These are phyloP conservation scores for Emberiza fucata DNA, from an alignment of 2,113 vertebrate genomes.

Conservation along the genomic window DNA sequence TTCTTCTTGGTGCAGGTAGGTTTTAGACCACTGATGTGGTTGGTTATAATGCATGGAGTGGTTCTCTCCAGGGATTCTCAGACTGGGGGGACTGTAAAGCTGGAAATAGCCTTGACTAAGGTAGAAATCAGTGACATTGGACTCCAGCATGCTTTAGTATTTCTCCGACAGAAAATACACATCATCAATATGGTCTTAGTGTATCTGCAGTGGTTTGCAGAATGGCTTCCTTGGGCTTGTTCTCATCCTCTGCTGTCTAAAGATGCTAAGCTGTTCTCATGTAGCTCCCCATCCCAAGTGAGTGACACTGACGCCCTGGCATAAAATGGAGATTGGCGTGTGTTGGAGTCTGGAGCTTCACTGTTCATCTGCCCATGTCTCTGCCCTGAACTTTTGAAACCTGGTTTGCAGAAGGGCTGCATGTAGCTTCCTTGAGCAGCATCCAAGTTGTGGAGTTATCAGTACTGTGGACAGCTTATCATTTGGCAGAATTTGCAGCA, in stretches of 20 bases:
- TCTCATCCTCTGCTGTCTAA: neutral
- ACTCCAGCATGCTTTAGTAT: neutral
- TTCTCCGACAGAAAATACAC: neutral
- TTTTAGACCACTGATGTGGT: neutral
- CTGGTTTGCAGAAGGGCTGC: neutral
- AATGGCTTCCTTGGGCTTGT: neutral
- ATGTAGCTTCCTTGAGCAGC: neutral
- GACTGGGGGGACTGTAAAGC: neutral
- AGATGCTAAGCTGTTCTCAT: neutral
- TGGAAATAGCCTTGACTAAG: neutral
- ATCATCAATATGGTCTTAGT: neutral
- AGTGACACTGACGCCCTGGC: neutral
- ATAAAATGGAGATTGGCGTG: neutral
- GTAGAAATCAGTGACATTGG: neutral
- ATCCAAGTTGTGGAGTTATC: neutral
- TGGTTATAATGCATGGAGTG: neutral
- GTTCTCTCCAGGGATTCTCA: neutral
- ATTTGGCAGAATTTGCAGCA: neutral
- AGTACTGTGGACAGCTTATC: neutral
- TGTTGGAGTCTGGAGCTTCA: neutral
- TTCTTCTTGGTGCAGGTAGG: neutral
- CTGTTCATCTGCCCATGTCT: neutral
- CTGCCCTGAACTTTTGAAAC: neutral
- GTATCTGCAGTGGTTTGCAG: neutral
- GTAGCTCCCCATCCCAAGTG: neutral